Base-by-base conservation (phyloP, 2,888 invertebrate genomes). In the Diplazon laetatorius region DNA sequence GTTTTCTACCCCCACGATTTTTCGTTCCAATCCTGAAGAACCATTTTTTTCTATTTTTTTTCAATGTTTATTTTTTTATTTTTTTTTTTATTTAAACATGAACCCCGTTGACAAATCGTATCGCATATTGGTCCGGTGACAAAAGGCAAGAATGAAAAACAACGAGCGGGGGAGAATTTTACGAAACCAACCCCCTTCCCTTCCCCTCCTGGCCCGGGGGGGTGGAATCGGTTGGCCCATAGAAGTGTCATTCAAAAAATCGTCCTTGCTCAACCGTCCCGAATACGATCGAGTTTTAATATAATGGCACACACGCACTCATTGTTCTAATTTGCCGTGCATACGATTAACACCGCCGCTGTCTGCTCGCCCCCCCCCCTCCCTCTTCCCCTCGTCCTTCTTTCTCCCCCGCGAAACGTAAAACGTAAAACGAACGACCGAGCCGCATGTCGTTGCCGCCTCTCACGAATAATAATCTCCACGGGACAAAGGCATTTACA, bases 291-390 rank as follows among this genome's bases (percentile, higher is more conserved):
- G 6, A 52, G 46, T 57, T 63, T n/a, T 70, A 86, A 83, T 82
- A 89, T 89, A 90, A 90, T 89, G 87, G 84, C 88, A 85, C 86
- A 83, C 84, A 86, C 86, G 84, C 84, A 86, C 84, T 89, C 89
- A 90, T 90, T 90, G 91, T 91, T 90, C 91, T 90, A 89, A 91
- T 90, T 90, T 88, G 72, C 79, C n/a, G 85, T 87, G 90, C 90
- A 90, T 89, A 87, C 89, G 88, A 90, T 91, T 90, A 90, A 89
- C 88, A 86, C 87, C 76, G 82, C 80, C 76, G 81, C 73, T n/a
- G n/a, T n/a, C n/a, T n/a, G n/a, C n/a, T n/a, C n/a, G n/a, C n/a
- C n/a, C n/a, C n/a, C n/a, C n/a, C n/a, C n/a, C n/a, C n/a, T n/a
- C n/a, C n/a, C n/a, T n/a, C n/a, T n/a, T 70, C 80, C 80, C 79